These are phyloP conservation scores for Trachelus stipa DNA, from an alignment of 2,888 invertebrate genomes.

Conservation along the genomic window DNA sequence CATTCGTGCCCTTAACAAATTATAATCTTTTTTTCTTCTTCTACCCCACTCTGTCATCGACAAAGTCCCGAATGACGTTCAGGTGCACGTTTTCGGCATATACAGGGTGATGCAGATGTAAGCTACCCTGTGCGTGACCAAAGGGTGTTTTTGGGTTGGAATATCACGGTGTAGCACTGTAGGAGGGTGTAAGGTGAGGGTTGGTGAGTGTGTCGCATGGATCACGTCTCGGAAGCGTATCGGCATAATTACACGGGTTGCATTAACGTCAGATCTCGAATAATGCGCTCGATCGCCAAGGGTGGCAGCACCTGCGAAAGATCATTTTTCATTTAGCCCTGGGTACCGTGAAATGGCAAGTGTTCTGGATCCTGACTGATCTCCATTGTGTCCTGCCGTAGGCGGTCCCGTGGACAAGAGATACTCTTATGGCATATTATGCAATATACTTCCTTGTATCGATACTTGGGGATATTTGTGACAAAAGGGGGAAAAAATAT, in stretches of 20 bases:
- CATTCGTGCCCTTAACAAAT: not conserved
- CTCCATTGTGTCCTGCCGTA: not conserved
- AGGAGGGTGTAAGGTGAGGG: not conserved
- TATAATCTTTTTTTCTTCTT: not conserved
- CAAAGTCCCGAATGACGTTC: constrained; percentile 17
- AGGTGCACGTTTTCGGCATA: constrained; percentile 17
- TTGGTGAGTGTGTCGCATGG: not conserved
- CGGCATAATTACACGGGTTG: constrained; percentile 56
- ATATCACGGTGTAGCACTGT: not conserved
- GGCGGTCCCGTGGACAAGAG: not conserved
- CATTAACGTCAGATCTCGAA: constrained; percentile 53
- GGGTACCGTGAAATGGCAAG: constrained; percentile 5
- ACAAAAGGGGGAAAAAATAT: not conserved
- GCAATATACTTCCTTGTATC: not conserved
- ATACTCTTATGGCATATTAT: not conserved
- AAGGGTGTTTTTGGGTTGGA: constrained; percentile 33
- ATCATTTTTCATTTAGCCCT: constrained; percentile 40
- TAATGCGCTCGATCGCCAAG: constrained; percentile 38
- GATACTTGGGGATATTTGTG: not conserved
- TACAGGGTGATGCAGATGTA: constrained; percentile 12
- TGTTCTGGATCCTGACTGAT: constrained; percentile 4
- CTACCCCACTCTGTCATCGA: not conserved
- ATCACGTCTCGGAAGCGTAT: constrained; percentile 35
- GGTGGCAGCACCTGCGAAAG: constrained; percentile 39
- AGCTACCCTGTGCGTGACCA: constrained; percentile 39